These are phyloP conservation scores for Falcunculus frontatus DNA, from an alignment of 2,113 vertebrate species.

Conservation along the genomic window DNA sequence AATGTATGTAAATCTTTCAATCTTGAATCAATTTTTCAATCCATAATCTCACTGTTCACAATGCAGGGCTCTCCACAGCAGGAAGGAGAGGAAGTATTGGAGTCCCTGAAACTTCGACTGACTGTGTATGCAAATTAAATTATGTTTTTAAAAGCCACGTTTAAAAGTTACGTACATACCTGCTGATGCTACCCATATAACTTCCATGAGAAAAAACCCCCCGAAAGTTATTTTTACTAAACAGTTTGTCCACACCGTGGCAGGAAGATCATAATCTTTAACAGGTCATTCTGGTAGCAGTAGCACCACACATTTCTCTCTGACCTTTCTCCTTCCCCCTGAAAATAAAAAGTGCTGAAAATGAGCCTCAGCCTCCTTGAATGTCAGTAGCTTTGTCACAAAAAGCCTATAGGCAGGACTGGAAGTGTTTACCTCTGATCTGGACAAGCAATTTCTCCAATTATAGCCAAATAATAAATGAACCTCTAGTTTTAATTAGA, in stretches of 20 bases:
- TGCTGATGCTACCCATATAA: not conserved
- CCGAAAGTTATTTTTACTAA: not conserved
- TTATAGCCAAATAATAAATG: not conserved
- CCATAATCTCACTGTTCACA: not conserved
- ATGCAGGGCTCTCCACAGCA: not conserved
- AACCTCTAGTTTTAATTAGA: not conserved
- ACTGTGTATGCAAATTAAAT: not conserved
- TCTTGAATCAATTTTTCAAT: not conserved
- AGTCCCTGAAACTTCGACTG: not conserved
- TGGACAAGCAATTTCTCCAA: not conserved
- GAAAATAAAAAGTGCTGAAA: not conserved
- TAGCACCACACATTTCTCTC: not conserved
- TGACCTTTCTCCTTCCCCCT: not conserved
- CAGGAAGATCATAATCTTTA: not conserved
- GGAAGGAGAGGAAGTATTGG: not conserved
- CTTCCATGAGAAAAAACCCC: accelerated
- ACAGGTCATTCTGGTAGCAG: not conserved
- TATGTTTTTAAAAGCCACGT: not conserved
- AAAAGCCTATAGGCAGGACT: not conserved
- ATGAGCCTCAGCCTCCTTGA: not conserved
- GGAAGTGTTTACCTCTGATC: not conserved
- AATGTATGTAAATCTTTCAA: not conserved
- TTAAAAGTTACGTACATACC: not conserved
- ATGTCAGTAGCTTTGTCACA: not conserved
- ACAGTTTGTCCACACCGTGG: not conserved